These are phyloP conservation scores for Lophotriccus pileatus DNA, from an alignment of 2,797 vertebrate genomes.

Conservation along the genomic window DNA sequence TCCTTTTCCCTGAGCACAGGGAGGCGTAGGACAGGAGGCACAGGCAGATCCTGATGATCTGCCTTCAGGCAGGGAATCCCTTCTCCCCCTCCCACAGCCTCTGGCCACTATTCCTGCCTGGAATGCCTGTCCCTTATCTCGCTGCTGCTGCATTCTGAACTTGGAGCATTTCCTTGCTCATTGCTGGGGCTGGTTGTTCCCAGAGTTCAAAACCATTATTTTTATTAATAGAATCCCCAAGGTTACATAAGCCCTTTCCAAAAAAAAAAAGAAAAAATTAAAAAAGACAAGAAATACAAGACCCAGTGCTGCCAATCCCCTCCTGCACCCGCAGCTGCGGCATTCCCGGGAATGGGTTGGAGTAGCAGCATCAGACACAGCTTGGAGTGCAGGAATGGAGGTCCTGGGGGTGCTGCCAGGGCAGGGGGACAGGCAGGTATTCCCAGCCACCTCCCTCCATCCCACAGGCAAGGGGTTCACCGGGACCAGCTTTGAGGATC, in stretches of 20 bases:
- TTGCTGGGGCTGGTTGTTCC: slow-evolving; percentile 9
- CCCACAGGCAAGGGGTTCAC: background rate
- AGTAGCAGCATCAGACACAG: background rate
- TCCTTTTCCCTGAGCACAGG: background rate
- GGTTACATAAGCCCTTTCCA: slow-evolving; percentile 46
- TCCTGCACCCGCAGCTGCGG: background rate
- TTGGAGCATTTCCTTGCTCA: background rate
- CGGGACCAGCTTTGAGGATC: background rate
- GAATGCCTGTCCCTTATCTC: background rate
- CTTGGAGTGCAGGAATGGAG: background rate
- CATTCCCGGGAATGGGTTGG: background rate
- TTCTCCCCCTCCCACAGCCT: background rate
- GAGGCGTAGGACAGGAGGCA: background rate
- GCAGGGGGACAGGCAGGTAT: background rate
- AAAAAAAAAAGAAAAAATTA: background rate
- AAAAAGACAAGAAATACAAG: background rate
- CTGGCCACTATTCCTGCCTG: background rate
- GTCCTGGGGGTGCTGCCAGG: background rate
- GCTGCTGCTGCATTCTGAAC: background rate
- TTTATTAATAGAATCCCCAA: slow-evolving; percentile 69
- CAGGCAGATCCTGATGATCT: background rate
- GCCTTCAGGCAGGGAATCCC: background rate
- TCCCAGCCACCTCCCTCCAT: background rate
- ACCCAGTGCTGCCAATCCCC: background rate
- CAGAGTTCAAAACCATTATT: slow-evolving; percentile 54